phyloP scores from a whole-genome alignment of 2,797 vertebrate species.

The Hydrolagus colliei region DNA sequence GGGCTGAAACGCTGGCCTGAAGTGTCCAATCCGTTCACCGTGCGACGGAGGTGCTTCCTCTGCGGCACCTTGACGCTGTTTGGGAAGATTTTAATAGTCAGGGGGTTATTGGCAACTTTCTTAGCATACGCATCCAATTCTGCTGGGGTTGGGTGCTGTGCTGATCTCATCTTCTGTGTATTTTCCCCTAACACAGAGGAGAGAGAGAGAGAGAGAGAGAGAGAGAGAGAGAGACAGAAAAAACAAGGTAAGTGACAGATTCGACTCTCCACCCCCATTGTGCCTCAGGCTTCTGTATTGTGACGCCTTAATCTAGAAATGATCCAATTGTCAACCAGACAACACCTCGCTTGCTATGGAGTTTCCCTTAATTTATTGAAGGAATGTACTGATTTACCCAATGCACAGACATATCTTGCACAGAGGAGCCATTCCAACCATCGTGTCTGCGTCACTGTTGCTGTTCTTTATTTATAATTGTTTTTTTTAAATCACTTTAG shows the following conservation, averaged over 20 bases:
- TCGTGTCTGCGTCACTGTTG: too few species aligned
- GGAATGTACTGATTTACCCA: too few species aligned
- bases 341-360: too few species aligned
- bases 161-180: slow-evolving; percentile 99
- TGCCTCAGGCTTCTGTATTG: too few species aligned
- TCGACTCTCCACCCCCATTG: too few species aligned
- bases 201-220: slow-evolving; percentile 38
- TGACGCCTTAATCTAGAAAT: too few species aligned
- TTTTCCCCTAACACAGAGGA: slow-evolving; percentile 84
- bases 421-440: too few species aligned
- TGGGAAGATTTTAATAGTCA: slow-evolving; percentile 98
- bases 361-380: too few species aligned
- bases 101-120: slow-evolving; percentile 97
- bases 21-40: slow-evolving; percentile 96
- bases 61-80: slow-evolving; percentile 99
- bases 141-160: slow-evolving; percentile 98
- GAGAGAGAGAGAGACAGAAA: slow-evolving; percentile 17
- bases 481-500: too few species aligned
- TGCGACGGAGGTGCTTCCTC: slow-evolving; percentile 94
- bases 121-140: slow-evolving; percentile 99
- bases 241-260: not conserved
- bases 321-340: too few species aligned
- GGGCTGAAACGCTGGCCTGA: slow-evolving; percentile 95
- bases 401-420: too few species aligned
- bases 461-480: too few species aligned